These are phyloP conservation scores for Nasonovia ribisnigri DNA, from an alignment of 2,888 invertebrate species.

Conservation along the genomic window DNA sequence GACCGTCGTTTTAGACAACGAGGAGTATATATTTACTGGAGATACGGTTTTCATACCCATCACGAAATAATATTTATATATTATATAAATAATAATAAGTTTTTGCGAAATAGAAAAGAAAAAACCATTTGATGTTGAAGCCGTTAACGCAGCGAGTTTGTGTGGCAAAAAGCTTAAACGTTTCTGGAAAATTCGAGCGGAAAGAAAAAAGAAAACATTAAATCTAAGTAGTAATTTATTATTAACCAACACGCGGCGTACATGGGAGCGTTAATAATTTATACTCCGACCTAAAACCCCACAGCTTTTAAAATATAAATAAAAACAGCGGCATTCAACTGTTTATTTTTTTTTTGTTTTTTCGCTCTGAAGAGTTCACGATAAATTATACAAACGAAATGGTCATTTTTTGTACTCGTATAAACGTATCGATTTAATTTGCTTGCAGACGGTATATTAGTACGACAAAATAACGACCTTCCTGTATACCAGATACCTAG, in stretches of 20 bases:
- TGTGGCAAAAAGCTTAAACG: not conserved
- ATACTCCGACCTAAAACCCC: not conserved
- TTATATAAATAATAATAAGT: not conserved
- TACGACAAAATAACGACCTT: not conserved
- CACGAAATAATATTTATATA: not conserved
- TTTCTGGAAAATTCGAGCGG: not conserved
- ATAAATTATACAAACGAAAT: not conserved
- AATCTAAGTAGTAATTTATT: conserved; percentile 20
- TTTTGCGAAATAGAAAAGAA: not conserved
- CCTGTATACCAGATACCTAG: not conserved
- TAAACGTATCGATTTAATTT: not conserved
- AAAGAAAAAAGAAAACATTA: conserved; percentile 9
- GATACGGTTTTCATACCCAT: not conserved
- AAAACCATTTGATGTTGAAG: not conserved
- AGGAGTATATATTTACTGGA: not conserved
- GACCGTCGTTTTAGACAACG: not conserved
- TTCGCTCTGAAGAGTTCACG: not conserved
- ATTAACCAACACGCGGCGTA: conserved; percentile 3
- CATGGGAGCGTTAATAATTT: not conserved
- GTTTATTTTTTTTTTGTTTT: not conserved
- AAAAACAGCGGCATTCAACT: not conserved
- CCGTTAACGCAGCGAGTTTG: not conserved
- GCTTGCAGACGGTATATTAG: not conserved
- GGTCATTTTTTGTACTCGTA: not conserved
- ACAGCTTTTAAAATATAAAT: conserved; percentile 6